Conservation (phyloP, 2,888 invertebrate species). For the Pachydiplax longipennis region DNA sequence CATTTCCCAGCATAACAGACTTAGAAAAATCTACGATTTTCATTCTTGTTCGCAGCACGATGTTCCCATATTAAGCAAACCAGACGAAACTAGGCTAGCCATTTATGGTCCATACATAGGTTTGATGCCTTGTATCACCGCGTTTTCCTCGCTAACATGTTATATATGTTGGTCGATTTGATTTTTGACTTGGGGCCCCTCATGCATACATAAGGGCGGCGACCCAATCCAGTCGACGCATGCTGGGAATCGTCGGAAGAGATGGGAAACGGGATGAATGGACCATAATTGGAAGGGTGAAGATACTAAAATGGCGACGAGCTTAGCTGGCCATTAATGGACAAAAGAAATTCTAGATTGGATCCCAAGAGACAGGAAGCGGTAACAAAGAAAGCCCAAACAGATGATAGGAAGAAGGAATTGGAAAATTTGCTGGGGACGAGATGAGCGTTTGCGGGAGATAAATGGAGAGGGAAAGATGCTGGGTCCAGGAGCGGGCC, state of each 20-base stretch:
- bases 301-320: neutral
- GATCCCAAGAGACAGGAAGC: neutral
- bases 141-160: neutral
- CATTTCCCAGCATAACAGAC: too few relatives aligned
- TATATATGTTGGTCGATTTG: neutral
- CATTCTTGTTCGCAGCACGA: too few relatives aligned
- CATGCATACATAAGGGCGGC: neutral
- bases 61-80: too few relatives aligned
- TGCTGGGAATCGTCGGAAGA: neutral
- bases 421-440: neutral
- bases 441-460: neutral
- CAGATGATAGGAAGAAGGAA: neutral
- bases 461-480: neutral
- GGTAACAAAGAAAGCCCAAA: neutral
- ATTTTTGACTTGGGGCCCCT: neutral
- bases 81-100: too few relatives aligned
- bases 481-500: neutral
- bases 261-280: neutral
- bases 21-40: too few relatives aligned
- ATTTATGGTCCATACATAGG: too few relatives aligned
- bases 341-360: conserved; percentile 1
- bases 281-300: neutral
- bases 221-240: neutral
- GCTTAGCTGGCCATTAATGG: neutral
- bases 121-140: neutral